phyloP scores from a whole-genome alignment of 2,888 invertebrate species.

The Cheilosia grossa region DNA sequence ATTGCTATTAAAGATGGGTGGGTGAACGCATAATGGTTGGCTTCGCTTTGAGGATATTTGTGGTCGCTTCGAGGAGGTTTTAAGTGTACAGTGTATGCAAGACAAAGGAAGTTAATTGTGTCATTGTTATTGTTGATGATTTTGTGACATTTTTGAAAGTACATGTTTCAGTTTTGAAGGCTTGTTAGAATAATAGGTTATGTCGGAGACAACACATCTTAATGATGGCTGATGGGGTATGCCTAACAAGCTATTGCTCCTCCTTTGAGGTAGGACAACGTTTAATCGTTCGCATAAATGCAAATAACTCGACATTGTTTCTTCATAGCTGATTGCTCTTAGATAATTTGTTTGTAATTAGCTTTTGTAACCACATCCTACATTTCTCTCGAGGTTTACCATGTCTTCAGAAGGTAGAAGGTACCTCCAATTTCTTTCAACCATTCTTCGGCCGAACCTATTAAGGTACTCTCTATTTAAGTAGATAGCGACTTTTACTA shows the following conservation, averaged over 20 bases:
- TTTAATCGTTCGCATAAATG: background rate
- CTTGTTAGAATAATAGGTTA: background rate
- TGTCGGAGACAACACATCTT: background rate
- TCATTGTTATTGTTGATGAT: slow-evolving; percentile 23
- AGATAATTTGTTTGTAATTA: no score
- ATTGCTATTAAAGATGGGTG: slow-evolving; percentile 7
- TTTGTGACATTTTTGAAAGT: slow-evolving; percentile 12
- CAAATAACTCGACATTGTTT: background rate
- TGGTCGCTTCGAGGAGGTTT: slow-evolving; percentile 3
- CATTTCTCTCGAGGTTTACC: no score
- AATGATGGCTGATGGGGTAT: background rate
- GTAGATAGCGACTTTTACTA: no score
- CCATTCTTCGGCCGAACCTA: no score
- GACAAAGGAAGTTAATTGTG: slow-evolving; percentile 17
- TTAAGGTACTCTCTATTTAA: no score
- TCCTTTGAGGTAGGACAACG: background rate
- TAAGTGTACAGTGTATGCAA: background rate
- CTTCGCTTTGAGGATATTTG: slow-evolving; percentile 12
- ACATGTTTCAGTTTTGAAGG: background rate
- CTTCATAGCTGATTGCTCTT: background rate
- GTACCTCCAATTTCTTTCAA: no score
- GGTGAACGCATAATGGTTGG: background rate
- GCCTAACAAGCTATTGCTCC: background rate
- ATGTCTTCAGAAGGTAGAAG: no score
- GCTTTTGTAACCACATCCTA: no score